Evolutionary conservation across 2,113 vertebrate species (phyloP).

Genomic region (Gopherus flavomarginatus): DNA sequence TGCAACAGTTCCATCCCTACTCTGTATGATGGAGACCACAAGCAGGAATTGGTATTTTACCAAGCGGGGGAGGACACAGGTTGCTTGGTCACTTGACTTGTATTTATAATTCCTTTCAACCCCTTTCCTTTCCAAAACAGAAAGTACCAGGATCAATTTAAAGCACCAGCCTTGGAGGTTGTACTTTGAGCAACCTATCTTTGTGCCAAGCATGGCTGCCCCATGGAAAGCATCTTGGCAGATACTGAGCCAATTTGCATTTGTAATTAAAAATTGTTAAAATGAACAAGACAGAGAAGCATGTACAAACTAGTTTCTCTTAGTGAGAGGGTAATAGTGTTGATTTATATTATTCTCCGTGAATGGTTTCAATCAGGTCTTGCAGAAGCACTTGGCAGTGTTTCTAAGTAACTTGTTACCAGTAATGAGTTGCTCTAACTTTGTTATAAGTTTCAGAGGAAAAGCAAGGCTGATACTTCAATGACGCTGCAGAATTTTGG

Average conservation of each 20-base stretch:
- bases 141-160: not conserved
- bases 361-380: not conserved
- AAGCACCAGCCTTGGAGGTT: not conserved
- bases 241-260: not conserved
- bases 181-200: not conserved
- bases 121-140: not conserved
- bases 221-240: not conserved
- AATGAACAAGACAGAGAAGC: not conserved
- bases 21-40: not conserved
- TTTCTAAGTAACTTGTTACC: not conserved
- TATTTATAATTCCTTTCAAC: not conserved
- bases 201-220: not conserved
- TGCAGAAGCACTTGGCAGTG: fast-evolving
- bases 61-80: too few species aligned
- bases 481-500: fast-evolving
- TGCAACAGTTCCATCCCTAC: not conserved
- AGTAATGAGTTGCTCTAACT: not conserved
- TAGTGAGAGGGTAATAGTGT: not conserved
- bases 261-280: fast-evolving
- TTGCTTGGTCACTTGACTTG: not conserved
- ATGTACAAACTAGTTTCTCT: not conserved
- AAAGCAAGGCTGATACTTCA: fast-evolving
- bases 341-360: not conserved
- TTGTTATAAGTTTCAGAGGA: not conserved
- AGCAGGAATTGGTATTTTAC: not conserved